Evolutionary conservation across 1,140 invertebrate species (phyloP).

Genomic region (Pseudobourletiella spinata): DNA sequence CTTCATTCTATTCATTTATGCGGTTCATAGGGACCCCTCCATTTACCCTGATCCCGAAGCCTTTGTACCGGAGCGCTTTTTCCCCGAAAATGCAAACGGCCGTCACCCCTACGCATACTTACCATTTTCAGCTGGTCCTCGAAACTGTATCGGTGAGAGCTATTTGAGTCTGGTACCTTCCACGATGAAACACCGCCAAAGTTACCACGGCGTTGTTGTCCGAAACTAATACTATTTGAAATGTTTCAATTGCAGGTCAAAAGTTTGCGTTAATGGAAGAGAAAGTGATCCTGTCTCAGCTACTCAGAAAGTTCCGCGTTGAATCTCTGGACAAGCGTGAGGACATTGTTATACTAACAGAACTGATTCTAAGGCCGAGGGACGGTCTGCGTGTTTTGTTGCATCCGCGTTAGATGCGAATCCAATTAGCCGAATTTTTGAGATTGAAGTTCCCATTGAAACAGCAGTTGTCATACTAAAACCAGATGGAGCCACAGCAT

Average conservation of each 20-base stretch:
- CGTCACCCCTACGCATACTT: constrained; percentile 47
- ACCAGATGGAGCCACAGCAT: too few relatives aligned
- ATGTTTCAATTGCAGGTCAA: too few relatives aligned
- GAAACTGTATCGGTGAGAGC: too few relatives aligned
- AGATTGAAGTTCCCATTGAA: too few relatives aligned
- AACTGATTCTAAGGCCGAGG: constrained; percentile 67
- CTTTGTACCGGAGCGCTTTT: constrained; percentile 47
- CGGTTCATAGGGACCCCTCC: constrained; percentile 57
- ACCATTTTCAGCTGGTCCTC: constrained; percentile 49
- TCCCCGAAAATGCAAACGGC: constrained; percentile 39
- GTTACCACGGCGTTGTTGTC: too few relatives aligned
- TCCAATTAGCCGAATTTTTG: too few relatives aligned
- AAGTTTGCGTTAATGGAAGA: too few relatives aligned
- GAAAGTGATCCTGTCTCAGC: constrained; percentile 46
- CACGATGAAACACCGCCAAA: too few relatives aligned
- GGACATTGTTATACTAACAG: constrained; percentile 64
- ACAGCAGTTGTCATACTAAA: too few relatives aligned
- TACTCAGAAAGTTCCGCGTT: constrained; percentile 39
- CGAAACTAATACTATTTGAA: too few relatives aligned
- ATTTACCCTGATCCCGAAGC: constrained; percentile 53
- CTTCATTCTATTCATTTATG: constrained; percentile 9
- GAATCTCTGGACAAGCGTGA: constrained; percentile 55
- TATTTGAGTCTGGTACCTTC: too few relatives aligned
- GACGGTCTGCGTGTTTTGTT: constrained; percentile 21
- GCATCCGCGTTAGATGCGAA: background rate